A percentile compares a stretch with the other conserved stretches of the same genome.
These are phyloP conservation scores for Vidua chalybeata DNA, from an alignment of 2,113 vertebrate species.

Conservation along the genomic window DNA sequence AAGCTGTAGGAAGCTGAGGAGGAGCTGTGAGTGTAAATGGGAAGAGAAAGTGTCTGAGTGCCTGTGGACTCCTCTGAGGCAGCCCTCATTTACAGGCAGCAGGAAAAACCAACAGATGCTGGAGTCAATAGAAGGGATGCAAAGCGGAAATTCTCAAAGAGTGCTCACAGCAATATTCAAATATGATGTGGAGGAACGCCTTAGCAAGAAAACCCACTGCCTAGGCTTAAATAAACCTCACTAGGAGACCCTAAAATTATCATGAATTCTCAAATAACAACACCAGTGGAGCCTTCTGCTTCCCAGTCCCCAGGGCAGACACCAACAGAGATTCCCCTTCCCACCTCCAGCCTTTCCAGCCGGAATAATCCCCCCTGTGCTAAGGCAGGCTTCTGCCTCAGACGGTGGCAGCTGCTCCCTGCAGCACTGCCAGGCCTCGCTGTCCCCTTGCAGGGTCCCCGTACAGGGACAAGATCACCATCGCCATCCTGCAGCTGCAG, in stretches of 20 bases:
- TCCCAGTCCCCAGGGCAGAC: neutral
- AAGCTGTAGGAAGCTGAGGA: neutral
- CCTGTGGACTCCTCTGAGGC: neutral
- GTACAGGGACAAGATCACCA: constrained; percentile 95
- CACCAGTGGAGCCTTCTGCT: neutral
- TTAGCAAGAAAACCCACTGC: neutral
- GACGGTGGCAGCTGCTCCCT: neutral
- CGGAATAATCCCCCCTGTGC: neutral
- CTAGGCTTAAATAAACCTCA: constrained; percentile 28
- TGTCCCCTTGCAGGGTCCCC: constrained; percentile 83
- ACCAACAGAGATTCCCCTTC: neutral
- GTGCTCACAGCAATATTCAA: constrained; percentile 1
- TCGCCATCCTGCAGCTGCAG: constrained; percentile 96
- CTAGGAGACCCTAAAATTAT: neutral
- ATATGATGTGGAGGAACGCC: neutral
- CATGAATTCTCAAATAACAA: neutral
- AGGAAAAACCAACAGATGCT: constrained; percentile 35
- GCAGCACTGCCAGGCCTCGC: neutral
- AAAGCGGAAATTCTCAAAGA: neutral
- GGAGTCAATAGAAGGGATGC: neutral
- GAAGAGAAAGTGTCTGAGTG: neutral
- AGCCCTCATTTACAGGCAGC: neutral
- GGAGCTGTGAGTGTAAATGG: neutral
- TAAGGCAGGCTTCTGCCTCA: neutral
- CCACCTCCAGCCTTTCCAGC: neutral